Evolutionary conservation across 2,797 vertebrate species (phyloP).

Genomic region (Tangara arthus): DNA sequence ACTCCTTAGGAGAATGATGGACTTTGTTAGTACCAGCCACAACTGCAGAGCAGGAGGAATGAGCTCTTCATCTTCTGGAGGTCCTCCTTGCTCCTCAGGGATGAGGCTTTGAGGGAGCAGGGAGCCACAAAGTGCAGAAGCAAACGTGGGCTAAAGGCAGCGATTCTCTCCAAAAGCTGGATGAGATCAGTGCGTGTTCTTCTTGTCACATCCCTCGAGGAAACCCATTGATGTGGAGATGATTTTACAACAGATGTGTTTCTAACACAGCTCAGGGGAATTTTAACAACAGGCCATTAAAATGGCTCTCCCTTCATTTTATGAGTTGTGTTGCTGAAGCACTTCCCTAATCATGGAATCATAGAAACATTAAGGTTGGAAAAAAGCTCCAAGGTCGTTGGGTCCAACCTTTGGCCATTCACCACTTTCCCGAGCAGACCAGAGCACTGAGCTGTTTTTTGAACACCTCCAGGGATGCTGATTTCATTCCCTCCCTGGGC

Average conservation of each 20-base stretch:
- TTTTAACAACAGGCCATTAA: neutral
- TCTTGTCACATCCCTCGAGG: neutral
- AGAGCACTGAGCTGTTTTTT: neutral
- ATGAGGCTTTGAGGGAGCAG: neutral
- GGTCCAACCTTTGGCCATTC: neutral
- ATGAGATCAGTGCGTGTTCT: neutral
- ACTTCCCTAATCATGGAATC: neutral
- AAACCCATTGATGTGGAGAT: neutral
- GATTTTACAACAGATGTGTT: neutral
- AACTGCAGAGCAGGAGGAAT: neutral
- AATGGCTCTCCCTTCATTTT: neutral
- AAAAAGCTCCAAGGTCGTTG: neutral
- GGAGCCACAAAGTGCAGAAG: neutral
- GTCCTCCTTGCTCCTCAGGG: neutral
- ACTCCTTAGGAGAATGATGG: neutral
- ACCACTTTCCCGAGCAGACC: neutral
- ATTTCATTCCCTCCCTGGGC: neutral
- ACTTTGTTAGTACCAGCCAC: neutral
- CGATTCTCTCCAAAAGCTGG: neutral
- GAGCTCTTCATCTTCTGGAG: neutral
- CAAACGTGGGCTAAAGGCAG: neutral
- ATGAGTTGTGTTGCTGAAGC: neutral
- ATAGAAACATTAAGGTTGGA: neutral
- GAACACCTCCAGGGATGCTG: neutral
- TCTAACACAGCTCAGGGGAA: neutral